phyloP scores from a whole-genome alignment of 2,113 vertebrate genomes.

The Atlantisia rogersi region DNA sequence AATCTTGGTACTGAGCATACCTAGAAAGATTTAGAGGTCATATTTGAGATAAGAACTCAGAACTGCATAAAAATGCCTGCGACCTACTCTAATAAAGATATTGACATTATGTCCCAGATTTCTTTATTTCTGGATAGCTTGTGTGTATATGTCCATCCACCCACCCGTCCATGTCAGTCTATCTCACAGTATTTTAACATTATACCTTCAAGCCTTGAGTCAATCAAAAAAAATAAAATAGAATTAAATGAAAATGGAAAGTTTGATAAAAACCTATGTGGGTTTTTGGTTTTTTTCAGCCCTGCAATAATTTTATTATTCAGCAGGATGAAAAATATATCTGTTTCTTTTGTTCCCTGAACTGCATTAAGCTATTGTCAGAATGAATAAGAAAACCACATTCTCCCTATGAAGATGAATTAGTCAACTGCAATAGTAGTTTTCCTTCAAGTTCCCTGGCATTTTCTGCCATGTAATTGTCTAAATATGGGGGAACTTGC shows the following conservation, averaged over 20 bases:
- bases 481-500: background rate
- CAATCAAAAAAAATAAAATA: background rate
- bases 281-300: background rate
- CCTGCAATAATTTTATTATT: background rate
- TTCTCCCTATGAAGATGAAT: background rate
- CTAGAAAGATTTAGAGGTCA: background rate
- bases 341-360: background rate
- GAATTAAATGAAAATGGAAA: background rate
- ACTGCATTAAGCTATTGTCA: background rate
- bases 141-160: background rate
- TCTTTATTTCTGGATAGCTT: background rate
- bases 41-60: background rate
- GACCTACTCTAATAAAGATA: background rate
- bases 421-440: background rate
- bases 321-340: background rate
- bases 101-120: background rate
- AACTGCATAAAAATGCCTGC: background rate
- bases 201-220: background rate
- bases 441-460: background rate
- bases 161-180: background rate
- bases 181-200: background rate
- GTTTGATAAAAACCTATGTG: background rate
- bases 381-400: background rate
- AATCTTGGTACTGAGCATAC: background rate
- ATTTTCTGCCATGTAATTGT: background rate